These are phyloP conservation scores for Zaprionus tsacasi DNA, from an alignment of 1,140 invertebrate species.

Conservation along the genomic window DNA sequence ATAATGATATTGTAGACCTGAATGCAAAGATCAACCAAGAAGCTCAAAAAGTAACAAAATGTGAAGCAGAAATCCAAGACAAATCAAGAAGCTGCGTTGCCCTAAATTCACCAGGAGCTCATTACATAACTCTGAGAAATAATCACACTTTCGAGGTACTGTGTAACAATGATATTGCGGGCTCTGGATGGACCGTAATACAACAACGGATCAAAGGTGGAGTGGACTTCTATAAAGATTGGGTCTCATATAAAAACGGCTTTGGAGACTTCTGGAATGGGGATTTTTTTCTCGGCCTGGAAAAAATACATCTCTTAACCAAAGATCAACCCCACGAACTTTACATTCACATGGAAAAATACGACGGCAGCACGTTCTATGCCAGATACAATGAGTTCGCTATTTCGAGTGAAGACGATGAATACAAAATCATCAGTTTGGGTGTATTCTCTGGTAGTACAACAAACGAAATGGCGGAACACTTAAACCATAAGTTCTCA, in stretches of 20 bases:
- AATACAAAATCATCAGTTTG: not conserved
- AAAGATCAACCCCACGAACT: not conserved
- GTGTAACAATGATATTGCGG: not conserved
- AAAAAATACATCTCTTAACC: slow-evolving; percentile 6
- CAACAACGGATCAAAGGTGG: too few relatives aligned
- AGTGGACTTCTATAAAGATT: too few relatives aligned
- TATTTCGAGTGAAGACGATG: not conserved
- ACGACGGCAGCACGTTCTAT: not conserved
- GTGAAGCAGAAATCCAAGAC: too few relatives aligned
- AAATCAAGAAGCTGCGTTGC: too few relatives aligned
- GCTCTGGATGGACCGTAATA: too few relatives aligned
- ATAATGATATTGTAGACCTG: too few relatives aligned
- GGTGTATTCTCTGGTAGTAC: not conserved
- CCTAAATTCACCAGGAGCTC: too few relatives aligned
- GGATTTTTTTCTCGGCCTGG: not conserved
- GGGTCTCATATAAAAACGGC: too few relatives aligned
- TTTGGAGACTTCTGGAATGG: too few relatives aligned
- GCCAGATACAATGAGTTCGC: not conserved
- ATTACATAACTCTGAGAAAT: too few relatives aligned
- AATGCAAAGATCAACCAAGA: too few relatives aligned
- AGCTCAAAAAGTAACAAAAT: too few relatives aligned
- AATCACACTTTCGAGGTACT: not conserved
- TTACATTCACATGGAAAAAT: not conserved
- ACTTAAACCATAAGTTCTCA: not conserved
- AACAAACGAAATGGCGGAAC: not conserved